phyloP scores from a whole-genome alignment of 92 coral and sea anemone genomes.

The Nematostella vectensis region DNA sequence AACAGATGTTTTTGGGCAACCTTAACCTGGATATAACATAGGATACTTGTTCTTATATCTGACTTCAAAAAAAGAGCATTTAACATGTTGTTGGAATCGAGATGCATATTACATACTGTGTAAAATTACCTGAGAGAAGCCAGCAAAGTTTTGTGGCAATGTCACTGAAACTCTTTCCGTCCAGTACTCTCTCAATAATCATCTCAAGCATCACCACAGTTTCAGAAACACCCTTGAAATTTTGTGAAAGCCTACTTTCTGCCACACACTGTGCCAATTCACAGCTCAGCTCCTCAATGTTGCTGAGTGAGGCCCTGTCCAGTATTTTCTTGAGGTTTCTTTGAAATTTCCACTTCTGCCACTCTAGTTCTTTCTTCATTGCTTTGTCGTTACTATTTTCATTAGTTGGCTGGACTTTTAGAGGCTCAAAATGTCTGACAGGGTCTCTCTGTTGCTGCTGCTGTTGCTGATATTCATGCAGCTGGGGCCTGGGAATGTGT shows the following conservation, averaged over 20 bases:
- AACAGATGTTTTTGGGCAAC: too few species aligned
- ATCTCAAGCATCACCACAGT: conserved; percentile 56
- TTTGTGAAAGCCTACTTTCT: conserved; percentile 68
- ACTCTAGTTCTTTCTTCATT: conserved; percentile 63
- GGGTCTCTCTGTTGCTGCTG: conserved; percentile 11
- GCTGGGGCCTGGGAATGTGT: neutral
- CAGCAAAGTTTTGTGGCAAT: conserved; percentile 60
- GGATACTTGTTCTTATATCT: too few species aligned
- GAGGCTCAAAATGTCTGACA: conserved; percentile 11
- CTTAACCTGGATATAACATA: too few species aligned
- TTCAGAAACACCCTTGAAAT: conserved; percentile 83
- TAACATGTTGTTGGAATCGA: too few species aligned
- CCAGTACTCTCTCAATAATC: conserved; percentile 57
- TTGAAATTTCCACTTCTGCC: conserved; percentile 93
- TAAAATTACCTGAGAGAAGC: conserved; percentile 68
- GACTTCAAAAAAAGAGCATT: too few species aligned
- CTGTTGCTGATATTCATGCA: neutral
- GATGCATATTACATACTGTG: too few species aligned
- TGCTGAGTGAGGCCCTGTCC: conserved; percentile 31
- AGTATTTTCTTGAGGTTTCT: conserved; percentile 66
- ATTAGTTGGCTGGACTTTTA: conserved; percentile 21
- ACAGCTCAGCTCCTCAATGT: conserved; percentile 20
- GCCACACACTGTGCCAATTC: conserved; percentile 47
- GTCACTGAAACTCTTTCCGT: conserved; percentile 38
- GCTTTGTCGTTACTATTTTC: conserved; percentile 48